phyloP scores from a whole-genome alignment of 2,113 vertebrate species.

The Cyphomyrus discorhynchus region DNA sequence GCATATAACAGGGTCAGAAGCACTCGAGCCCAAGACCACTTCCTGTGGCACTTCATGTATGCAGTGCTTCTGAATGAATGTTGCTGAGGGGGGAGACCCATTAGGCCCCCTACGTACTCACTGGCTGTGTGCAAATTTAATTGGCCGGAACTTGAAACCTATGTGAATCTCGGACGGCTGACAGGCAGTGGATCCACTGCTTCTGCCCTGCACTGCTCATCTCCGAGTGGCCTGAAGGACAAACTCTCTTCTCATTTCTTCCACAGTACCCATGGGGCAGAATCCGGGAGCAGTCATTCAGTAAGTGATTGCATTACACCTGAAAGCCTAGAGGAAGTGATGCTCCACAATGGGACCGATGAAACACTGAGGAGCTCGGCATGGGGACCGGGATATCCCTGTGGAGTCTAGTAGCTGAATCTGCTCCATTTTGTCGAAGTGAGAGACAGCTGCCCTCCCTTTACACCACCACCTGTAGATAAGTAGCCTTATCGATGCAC shows the following conservation, averaged over 20 bases:
- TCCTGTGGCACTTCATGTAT: neutral
- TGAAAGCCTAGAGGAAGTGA: neutral
- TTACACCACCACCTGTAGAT: neutral
- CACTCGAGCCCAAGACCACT: neutral
- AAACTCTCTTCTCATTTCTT: neutral
- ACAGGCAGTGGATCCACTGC: neutral
- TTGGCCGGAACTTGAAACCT: neutral
- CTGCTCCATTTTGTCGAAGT: neutral
- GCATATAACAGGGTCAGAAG: neutral
- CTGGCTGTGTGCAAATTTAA: neutral
- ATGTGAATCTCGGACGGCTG: neutral
- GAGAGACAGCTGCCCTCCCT: neutral
- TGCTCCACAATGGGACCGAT: neutral
- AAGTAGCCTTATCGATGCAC: neutral
- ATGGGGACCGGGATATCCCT: neutral
- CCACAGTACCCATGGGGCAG: neutral
- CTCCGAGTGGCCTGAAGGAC: neutral
- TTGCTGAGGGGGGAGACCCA: neutral
- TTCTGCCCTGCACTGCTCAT: neutral
- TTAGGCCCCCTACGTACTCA: neutral
- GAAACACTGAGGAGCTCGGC: neutral
- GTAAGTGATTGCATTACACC: neutral
- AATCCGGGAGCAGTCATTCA: neutral
- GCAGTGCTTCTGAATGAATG: neutral
- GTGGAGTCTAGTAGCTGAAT: neutral